phyloP scores from a whole-genome alignment of 2,888 invertebrate species.

The Euplagia quadripunctaria region DNA sequence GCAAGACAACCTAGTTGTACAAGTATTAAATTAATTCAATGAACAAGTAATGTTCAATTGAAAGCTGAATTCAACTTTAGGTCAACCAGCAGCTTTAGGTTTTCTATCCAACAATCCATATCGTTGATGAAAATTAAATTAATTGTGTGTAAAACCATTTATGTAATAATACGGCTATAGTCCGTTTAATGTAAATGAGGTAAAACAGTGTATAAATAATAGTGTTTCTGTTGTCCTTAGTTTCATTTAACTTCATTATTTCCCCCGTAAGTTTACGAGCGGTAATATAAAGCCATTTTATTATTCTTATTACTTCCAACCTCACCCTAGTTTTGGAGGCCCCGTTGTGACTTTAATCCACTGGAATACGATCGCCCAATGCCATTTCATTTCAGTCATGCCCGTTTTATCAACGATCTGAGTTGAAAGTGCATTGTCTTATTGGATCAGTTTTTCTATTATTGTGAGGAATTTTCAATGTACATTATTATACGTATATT shows the following conservation, averaged over 20 bases:
- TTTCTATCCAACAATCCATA: too few species aligned
- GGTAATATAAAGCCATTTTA: constrained; percentile 31
- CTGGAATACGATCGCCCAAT: constrained; percentile 28
- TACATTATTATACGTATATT: neutral
- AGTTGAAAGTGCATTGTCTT: constrained; percentile 15
- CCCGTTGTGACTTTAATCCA: constrained; percentile 36
- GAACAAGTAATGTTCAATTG: too few species aligned
- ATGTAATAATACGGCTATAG: too few species aligned
- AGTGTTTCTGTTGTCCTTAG: constrained; percentile 15
- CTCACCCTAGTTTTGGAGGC: constrained; percentile 26
- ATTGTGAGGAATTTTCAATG: constrained; percentile 1
- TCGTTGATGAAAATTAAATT: too few species aligned
- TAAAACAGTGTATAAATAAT: constrained; percentile 8
- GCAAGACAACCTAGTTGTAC: too few species aligned
- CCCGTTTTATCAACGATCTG: constrained; percentile 24
- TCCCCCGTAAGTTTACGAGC: constrained; percentile 16
- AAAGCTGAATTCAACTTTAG: too few species aligned
- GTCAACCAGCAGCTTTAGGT: too few species aligned
- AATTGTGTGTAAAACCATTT: too few species aligned
- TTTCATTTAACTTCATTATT: constrained; percentile 18
- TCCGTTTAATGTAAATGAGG: neutral
- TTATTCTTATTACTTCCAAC: constrained; percentile 38
- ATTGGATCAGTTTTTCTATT: constrained; percentile 16
- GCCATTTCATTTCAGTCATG: constrained; percentile 34
- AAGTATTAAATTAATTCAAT: too few species aligned